Base-by-base conservation (phyloP, 2,888 invertebrate genomes). In the Eilema griseolum region DNA sequence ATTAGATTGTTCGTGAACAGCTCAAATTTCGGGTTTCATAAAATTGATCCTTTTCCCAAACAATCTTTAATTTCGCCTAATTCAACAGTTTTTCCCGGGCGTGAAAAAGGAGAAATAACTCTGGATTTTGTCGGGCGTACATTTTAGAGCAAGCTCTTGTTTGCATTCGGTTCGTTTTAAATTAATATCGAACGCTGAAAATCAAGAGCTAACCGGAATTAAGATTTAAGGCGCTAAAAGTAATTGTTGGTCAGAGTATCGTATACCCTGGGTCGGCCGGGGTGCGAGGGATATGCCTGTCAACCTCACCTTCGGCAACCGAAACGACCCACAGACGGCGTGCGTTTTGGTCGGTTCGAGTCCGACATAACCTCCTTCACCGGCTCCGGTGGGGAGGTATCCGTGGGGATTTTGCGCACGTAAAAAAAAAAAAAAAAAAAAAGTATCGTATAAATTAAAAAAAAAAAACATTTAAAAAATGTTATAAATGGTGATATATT, bases 101-200 rank as follows among this genome's bases (percentile, higher is more conserved):
- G 74, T 75, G 81, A 84, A 84, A 85, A 84, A 82, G 78, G 82
- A 84, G 84, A 81, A 87, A 88, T 85, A 83, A 82, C 80, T 85
- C 78, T 73, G 81, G 83, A 84, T 85, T 86, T 81, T 71, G 77
- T 78, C 61, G 61, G 71, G 75, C 79, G 82, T 78, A 83, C 81
- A 83, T 85, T 89, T 87, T 79, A 75, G 69, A 83, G 74, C 69
- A 69, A 31, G 77, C 82, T 82, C 71, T 85, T 90, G 87, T 91
- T 90, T 90, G 86, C 85, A 74, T 80, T 84, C 72, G 77, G 78
- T 73, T 82, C 81, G 81, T 70, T 81, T 82, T 83, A 88, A 89
- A 90, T 90, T 88, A 89, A 89, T 89, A 89, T 86, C 83, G 86
- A 85, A 83, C 82, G 84, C 80, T 80, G 81, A 77, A 86, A 87